A percentile compares a stretch with the other conserved stretches of the same genome.
phyloP scores from a whole-genome alignment of 2,888 invertebrate species.

The Chromoteleia sp. region DNA sequence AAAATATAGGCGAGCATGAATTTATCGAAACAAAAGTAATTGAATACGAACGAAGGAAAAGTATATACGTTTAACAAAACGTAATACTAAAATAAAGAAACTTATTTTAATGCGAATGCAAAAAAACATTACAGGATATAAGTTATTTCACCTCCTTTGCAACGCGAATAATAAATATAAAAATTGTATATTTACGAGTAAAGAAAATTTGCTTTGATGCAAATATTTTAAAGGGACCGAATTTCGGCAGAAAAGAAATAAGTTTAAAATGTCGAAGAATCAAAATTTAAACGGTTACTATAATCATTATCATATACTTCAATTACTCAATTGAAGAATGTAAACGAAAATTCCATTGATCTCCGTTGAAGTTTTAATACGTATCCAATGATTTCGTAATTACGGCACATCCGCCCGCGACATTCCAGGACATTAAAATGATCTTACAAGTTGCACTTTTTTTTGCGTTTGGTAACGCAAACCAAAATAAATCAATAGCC shows the following conservation, averaged over 20 bases:
- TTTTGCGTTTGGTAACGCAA: constrained; percentile 9
- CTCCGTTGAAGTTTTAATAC: too few relatives aligned
- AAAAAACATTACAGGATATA: background rate
- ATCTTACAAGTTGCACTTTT: constrained; percentile 4
- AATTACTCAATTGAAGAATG: constrained; percentile 8
- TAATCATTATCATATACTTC: too few relatives aligned
- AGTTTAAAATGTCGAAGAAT: too few relatives aligned
- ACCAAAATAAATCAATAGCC: constrained; percentile 35
- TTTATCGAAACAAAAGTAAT: constrained; percentile 56
- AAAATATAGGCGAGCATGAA: constrained; percentile 36
- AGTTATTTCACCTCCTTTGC: background rate
- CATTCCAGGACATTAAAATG: constrained; percentile 5
- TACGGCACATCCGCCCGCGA: constrained; percentile 3
- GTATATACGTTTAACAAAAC: background rate
- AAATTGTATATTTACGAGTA: too few relatives aligned
- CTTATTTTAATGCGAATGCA: background rate
- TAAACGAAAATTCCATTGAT: too few relatives aligned
- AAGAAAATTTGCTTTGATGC: too few relatives aligned
- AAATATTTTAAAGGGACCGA: too few relatives aligned
- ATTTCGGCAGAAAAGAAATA: too few relatives aligned
- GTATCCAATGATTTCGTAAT: constrained; percentile 3
- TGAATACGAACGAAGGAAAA: constrained; percentile 8
- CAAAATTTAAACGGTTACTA: too few relatives aligned
- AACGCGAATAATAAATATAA: too few relatives aligned
- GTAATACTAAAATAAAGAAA: background rate